phyloP scores from a whole-genome alignment of 2,888 invertebrate species.

The Pseudococcus viburni region DNA sequence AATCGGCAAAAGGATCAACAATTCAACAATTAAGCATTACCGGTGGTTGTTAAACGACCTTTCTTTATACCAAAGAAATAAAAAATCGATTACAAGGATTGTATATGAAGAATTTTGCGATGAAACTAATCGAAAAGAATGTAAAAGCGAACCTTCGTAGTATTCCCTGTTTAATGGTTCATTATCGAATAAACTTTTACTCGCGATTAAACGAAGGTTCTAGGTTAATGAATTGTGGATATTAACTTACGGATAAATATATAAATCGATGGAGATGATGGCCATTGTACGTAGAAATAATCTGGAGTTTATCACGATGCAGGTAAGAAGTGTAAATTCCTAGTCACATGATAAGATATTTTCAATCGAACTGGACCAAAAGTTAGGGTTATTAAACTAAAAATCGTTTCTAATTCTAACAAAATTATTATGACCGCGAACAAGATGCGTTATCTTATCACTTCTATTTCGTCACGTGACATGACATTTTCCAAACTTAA shows the following conservation, averaged over 20 bases:
- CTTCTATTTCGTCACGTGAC: too few relatives aligned
- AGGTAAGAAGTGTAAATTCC: background rate
- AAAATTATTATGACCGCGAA: too few relatives aligned
- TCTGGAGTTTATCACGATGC: background rate
- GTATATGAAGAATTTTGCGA: constrained; percentile 16
- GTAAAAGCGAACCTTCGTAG: constrained; percentile 28
- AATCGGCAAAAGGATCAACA: background rate
- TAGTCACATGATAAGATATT: background rate
- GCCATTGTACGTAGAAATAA: background rate
- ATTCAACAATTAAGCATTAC: background rate
- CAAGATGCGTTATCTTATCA: too few relatives aligned
- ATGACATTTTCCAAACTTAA: background rate
- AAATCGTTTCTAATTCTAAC: too few relatives aligned
- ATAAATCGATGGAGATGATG: background rate
- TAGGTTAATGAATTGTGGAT: background rate
- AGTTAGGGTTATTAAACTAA: background rate
- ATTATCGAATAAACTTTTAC: constrained; percentile 21
- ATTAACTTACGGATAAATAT: background rate
- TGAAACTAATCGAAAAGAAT: constrained; percentile 40
- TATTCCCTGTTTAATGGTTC: background rate
- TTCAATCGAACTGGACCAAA: background rate
- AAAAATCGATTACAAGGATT: constrained; percentile 29
- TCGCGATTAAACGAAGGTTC: background rate
- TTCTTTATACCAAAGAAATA: background rate
- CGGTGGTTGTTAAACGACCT: background rate